Evolutionary conservation across 2,888 invertebrate genomes (phyloP), one percentile per base, ranked within the genome.

Genomic region (Chouioia cunea): DNA sequence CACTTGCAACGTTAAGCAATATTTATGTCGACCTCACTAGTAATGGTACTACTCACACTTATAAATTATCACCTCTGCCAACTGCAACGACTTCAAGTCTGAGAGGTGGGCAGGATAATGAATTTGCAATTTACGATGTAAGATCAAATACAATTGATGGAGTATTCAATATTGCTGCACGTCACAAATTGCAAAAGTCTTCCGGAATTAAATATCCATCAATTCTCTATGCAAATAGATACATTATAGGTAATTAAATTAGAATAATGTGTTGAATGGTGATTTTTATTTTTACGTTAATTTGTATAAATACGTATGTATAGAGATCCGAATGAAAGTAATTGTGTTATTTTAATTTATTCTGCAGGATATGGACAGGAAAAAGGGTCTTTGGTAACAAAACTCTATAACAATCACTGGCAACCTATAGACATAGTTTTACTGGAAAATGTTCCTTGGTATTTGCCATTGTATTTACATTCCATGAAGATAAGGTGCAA

Each of bases 361-460:
- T 65, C 20, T n/a, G 18, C 77, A 90, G 97, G 97, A 2, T 95
- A 94, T 87, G 97, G 97, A 0, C 94, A 97, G 86, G 96, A 97
- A 84, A 90, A 91, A 80, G 97, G 97, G 14, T 95, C 96, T 60
- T 92, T 98, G 77, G 93, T 94, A 0, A 94, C 94, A 22, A 92
- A 94, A 84, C 87, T 97, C 60, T 91, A 91, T 70, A 97, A 97
- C 81, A 93, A 92, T 76, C 92, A 94, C 78, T 93, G 92, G 90
- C 88, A 89, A 66, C 81, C 90, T 0, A 86, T 97, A 65, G 91
- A 94, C 78, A 89, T 97, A 48, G 89, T 97, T 62, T 88, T 97
- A 70, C 88, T 97, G 83, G 97, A 98, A 87, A 93, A 96, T 84
- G 91, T 98, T 76, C 95, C 95, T 0, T 97, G 96, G 96, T 94